Percentiles rank a stretch among this genome's conserved stretches.
phyloP scores from a whole-genome alignment of 2,113 vertebrate genomes.

The Anguilla rostrata region DNA sequence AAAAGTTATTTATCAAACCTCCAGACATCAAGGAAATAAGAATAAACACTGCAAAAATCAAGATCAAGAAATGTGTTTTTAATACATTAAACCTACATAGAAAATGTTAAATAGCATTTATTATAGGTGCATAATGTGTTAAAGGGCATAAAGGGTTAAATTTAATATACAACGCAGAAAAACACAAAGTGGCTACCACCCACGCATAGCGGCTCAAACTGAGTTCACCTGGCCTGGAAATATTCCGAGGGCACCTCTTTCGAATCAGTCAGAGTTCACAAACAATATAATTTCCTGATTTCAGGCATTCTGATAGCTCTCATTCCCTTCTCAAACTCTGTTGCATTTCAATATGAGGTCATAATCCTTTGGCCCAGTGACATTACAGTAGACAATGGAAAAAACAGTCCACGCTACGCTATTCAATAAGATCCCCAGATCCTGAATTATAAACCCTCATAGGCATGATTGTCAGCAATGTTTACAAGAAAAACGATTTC shows the following conservation, averaged over 20 bases:
- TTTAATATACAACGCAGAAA: background rate
- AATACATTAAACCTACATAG: background rate
- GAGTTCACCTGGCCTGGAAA: background rate
- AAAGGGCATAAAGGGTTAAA: background rate
- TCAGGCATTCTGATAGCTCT: background rate
- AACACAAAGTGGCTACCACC: slow-evolving; percentile 5
- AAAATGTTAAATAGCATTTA: background rate
- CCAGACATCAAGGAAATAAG: background rate
- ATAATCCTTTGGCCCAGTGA: slow-evolving; percentile 15
- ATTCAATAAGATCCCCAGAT: slow-evolving; percentile 2
- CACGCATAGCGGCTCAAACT: background rate
- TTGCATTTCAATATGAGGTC: background rate
- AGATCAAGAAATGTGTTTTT: background rate
- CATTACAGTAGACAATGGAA: slow-evolving; percentile 4
- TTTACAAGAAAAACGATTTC: slow-evolving; percentile 15
- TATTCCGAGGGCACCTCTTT: background rate
- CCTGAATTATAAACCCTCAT: background rate
- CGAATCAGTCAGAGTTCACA: background rate
- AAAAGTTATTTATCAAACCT: background rate
- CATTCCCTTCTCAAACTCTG: background rate
- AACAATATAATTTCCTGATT: background rate
- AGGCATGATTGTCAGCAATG: background rate
- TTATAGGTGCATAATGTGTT: background rate
- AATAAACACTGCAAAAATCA: background rate
- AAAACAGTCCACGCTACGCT: slow-evolving; percentile 14